Conservation (phyloP, 2,113 vertebrate genomes). For the Microcebus griseorufus region DNA sequence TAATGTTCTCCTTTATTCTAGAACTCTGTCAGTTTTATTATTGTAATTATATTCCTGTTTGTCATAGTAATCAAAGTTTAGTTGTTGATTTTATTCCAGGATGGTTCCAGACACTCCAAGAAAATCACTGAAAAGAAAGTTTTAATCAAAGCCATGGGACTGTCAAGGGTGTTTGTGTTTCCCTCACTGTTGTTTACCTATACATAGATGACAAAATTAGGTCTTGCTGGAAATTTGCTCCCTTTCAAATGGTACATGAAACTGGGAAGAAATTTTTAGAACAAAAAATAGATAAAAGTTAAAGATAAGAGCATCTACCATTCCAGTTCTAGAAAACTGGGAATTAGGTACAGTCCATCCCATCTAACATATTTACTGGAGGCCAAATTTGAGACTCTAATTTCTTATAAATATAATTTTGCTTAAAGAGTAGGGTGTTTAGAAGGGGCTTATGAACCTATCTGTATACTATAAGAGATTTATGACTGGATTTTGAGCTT, state of each 20-base stretch:
- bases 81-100: conserved; percentile 6
- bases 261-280: neutral
- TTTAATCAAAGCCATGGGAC: neutral
- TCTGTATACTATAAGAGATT: neutral
- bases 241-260: neutral
- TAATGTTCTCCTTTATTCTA: neutral
- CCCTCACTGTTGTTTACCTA: neutral
- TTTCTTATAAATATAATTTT: neutral
- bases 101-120: neutral
- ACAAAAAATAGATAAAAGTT: neutral
- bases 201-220: neutral
- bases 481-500: neutral
- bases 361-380: neutral
- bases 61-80: neutral
- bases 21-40: conserved; percentile 19
- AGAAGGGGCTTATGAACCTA: neutral
- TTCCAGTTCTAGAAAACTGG: neutral
- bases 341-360: neutral
- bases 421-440: neutral
- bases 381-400: neutral
- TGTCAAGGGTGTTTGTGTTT: neutral
- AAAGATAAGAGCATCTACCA: neutral
- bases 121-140: conserved; percentile 33
- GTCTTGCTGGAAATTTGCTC: neutral
- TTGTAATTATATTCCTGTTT: conserved; percentile 17